Base-by-base conservation (phyloP, 2,113 vertebrate genomes). In the Solea solea region DNA sequence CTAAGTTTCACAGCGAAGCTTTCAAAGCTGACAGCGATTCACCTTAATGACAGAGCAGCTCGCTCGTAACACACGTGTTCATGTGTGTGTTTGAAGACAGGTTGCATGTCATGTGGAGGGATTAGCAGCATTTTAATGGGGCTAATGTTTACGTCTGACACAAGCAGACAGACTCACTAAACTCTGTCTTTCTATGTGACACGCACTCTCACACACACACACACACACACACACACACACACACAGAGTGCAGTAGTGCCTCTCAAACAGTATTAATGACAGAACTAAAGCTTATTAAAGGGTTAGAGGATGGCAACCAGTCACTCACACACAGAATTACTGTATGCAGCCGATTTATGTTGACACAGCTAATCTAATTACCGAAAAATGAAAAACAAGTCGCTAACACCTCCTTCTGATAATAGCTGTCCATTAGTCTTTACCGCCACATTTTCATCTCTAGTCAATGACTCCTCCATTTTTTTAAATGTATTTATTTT, bases 291-390 rank as follows among this genome's bases (percentile, higher is more conserved):
- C 88, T 82, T 88, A 85, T 90, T 86, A 87, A 61, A 4, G 80
- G 54, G 86, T 89, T 86, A 78, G 54, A 54, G 73, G 76, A 77
- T 70, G 82, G 78, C 72, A 84, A 51, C 58, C 53, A 82, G 81
- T 69, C 74, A 74, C 70, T 88, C 80, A 82, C 46, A 69, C 44
- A 57, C 64, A 77, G 16, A 76, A 66, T 66, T 34, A 34, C 34
- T 34, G 34, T 57, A 7, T 67, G 46, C 44, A 28, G 25, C 46
- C 53, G 69, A 27, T 45, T 34, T n/a, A 28, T 65, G 67, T 50
- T 75, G 81, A 89, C 84, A 78, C 73, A 67, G 79, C 77, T 92
- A 93, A 93, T 92, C 88, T 86, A 93, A 93, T 93, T 93, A 92
- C 54, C 75, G 21, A 21, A 65, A 83, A 74, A 80, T 60, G 51